Base-by-base conservation (phyloP, 2,888 invertebrate genomes). In the Rhodophaea formosa region DNA sequence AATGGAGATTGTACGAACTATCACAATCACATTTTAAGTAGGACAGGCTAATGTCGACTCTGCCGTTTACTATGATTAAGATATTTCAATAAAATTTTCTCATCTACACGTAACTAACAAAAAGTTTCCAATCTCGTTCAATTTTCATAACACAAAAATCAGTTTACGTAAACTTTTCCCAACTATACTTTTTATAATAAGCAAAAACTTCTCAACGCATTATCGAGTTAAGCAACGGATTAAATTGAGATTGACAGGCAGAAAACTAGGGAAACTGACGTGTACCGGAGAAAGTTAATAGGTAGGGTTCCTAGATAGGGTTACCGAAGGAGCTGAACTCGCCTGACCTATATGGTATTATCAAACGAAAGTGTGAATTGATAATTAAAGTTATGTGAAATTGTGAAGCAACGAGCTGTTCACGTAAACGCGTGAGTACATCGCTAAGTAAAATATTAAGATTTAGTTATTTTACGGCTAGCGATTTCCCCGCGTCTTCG, bases 251-350 rank as follows among this genome's bases (percentile, higher is more conserved):
- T 39, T 49, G 49, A 49, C 56, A 49, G 29, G 56, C 57, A 61
- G 54, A 61, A 47, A 57, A 57, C 59, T n/a, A 53, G 51, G 60
- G 56, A 61, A 53, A 63, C 57, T 56, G 58, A 58, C 57, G 56
- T 56, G 62, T 62, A 66, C 65, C 64, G 66, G 79, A 71, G 80
- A 82, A 82, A 82, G 78, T 75, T 69, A 69, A 75, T 71, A 70
- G 70, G 65, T 69, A 72, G 72, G 70, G 75, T 72, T 66, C 64
- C 67, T 67, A 68, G 68, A 69, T 51, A 52, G 42, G 45, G 51
- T 59, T 55, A 51, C 32, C 53, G 45, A 35, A 17, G 54, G 49
- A 29, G 51, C 51, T 51, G 51, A 51, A 51, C 51, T 51, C 14
- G 51, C 16, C 17, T 51, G 51, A 51, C 51, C 51, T 51, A 51